Conservation (phyloP, 2,113 vertebrate species). For the Eudorcas thomsonii region DNA sequence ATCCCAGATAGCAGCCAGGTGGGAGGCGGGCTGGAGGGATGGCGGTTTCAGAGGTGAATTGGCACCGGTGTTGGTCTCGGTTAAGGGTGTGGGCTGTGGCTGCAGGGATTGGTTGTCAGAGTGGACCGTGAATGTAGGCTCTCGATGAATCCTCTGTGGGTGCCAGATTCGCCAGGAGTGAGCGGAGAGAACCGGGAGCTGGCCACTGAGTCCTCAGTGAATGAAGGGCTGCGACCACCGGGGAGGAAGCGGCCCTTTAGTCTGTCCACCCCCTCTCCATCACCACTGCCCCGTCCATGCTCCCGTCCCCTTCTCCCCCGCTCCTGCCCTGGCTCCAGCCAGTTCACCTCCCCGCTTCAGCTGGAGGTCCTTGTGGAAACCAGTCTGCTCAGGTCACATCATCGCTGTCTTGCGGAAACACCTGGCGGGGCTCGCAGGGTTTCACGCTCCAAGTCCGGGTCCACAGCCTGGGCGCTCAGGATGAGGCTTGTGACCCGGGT, state of each 20-base stretch:
- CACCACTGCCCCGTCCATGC: accelerated
- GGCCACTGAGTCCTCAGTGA: not conserved
- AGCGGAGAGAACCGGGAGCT: not conserved
- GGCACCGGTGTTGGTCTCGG: not conserved
- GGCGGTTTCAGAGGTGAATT: not conserved
- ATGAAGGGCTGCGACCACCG: not conserved
- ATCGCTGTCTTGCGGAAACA: not conserved
- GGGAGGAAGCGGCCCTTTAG: not conserved
- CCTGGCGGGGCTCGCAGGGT: not conserved
- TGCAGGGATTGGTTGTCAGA: not conserved
- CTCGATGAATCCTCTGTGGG: not conserved
- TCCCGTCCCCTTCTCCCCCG: accelerated
- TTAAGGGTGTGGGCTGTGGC: not conserved
- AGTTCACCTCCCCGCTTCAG: not conserved
- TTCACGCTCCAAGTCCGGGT: not conserved
- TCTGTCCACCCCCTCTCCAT: not conserved
- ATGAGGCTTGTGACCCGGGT: accelerated
- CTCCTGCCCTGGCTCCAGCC: not conserved
- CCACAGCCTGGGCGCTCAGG: not conserved
- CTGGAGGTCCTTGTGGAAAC: no score
- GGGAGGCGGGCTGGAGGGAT: not conserved
- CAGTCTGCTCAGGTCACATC: not conserved
- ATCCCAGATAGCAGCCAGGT: not conserved
- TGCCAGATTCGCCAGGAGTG: not conserved
- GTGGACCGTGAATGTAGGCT: not conserved